These are phyloP conservation scores for Bos indicus DNA, from an alignment of 2,113 vertebrate species.

Conservation along the genomic window DNA sequence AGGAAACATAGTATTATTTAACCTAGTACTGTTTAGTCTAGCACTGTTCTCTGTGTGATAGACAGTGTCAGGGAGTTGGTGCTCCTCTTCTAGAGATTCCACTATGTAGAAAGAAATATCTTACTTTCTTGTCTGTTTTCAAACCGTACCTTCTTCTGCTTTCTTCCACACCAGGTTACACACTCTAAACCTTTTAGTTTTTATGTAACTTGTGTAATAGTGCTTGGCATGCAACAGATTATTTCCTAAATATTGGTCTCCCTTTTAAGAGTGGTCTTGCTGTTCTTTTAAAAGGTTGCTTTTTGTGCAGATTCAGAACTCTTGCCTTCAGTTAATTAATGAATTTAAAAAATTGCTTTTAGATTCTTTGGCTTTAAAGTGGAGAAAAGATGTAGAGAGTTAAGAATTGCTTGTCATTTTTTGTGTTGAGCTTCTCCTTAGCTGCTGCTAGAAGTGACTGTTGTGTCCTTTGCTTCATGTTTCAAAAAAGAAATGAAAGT, in stretches of 20 bases:
- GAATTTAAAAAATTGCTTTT: neutral
- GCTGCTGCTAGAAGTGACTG: neutral
- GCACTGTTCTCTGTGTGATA: neutral
- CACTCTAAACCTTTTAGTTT: neutral
- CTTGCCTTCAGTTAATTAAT: neutral
- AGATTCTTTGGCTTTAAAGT: neutral
- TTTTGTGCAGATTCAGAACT: neutral
- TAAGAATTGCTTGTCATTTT: neutral
- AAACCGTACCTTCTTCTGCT: neutral
- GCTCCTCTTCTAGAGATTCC: neutral
- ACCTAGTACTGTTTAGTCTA: neutral
- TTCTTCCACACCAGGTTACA: neutral
- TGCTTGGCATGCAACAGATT: neutral
- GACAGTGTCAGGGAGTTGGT: neutral
- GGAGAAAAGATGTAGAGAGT: slow-evolving; percentile 1
- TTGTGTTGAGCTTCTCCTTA: neutral
- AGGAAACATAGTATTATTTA: neutral
- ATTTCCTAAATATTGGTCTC: neutral
- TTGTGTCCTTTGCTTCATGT: neutral
- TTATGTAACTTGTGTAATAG: neutral
- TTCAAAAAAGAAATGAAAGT: slow-evolving; percentile 6
- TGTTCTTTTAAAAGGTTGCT: slow-evolving; percentile 27
- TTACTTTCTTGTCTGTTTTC: neutral
- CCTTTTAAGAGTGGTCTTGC: neutral
- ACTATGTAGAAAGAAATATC: neutral